These are phyloP conservation scores for Sylvia borin DNA, from an alignment of 2,797 vertebrate species.

Conservation along the genomic window DNA sequence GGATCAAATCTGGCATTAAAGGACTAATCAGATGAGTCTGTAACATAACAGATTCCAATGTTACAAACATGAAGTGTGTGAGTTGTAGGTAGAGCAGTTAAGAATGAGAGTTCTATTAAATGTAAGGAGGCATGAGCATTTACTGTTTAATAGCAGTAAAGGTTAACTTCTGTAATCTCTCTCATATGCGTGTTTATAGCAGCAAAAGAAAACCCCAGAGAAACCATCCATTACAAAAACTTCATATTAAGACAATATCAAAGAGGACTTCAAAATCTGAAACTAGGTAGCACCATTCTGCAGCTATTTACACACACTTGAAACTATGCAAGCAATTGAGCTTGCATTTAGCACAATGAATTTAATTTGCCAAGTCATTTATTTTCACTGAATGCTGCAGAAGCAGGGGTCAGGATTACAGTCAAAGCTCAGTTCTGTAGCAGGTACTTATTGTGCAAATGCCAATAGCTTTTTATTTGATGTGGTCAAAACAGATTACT, in stretches of 20 bases:
- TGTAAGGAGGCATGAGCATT: neutral
- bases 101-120: neutral
- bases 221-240: neutral
- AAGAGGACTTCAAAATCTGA: neutral
- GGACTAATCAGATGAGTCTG: neutral
- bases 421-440: slow-evolving; percentile 19
- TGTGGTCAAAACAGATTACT: slow-evolving; percentile 19
- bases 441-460: slow-evolving; percentile 34
- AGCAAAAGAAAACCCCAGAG: neutral
- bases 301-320: neutral
- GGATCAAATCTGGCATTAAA: neutral
- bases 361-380: slow-evolving; percentile 35
- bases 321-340: neutral
- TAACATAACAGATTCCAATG: neutral
- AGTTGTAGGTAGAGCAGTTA: neutral
- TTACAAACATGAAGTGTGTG: neutral
- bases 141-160: neutral
- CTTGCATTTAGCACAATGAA: neutral
- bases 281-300: neutral
- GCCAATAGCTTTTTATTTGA: slow-evolving; percentile 51
- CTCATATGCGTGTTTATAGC: neutral
- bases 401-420: slow-evolving; percentile 44
- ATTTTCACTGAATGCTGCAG: slow-evolving; percentile 20
- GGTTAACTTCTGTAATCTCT: neutral
- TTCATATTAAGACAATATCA: neutral